Evolutionary conservation across 1,140 invertebrate species (phyloP).

Genomic region (Brachionus paranguensis): DNA sequence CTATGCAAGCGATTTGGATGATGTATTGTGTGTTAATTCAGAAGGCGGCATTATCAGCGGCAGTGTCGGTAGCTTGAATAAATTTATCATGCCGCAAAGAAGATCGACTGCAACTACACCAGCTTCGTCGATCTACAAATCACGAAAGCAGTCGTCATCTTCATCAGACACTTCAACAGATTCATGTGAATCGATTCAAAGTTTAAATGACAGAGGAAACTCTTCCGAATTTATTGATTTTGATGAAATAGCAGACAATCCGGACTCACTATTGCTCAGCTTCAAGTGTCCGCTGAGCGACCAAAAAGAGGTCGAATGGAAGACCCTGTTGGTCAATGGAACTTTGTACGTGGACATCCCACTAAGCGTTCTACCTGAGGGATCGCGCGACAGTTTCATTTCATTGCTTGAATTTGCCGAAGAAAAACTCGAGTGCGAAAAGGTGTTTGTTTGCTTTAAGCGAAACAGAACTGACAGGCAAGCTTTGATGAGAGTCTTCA

Average conservation of each 20-base stretch:
- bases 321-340: slow-evolving; percentile 70
- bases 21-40: slow-evolving; percentile 56
- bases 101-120: neutral
- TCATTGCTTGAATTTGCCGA: slow-evolving; percentile 89
- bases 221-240: slow-evolving; percentile 32
- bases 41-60: slow-evolving; percentile 73
- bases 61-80: slow-evolving; percentile 32
- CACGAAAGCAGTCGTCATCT: slow-evolving; percentile 30
- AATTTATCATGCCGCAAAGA: slow-evolving; percentile 12
- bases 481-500: slow-evolving; percentile 81
- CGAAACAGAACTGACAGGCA: slow-evolving; percentile 75
- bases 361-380: slow-evolving; percentile 71
- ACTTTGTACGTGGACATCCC: slow-evolving; percentile 80
- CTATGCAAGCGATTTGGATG: neutral
- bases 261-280: slow-evolving; percentile 45
- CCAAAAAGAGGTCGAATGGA: slow-evolving; percentile 68
- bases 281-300: slow-evolving; percentile 73
- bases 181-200: slow-evolving; percentile 19
- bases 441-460: slow-evolving; percentile 73
- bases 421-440: slow-evolving; percentile 74
- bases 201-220: slow-evolving; percentile 25
- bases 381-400: slow-evolving; percentile 82
- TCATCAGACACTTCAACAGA: slow-evolving; percentile 20
- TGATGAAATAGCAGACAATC: slow-evolving; percentile 43
- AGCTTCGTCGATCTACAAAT: slow-evolving; percentile 7